Evolutionary conservation across 2,113 vertebrate species (phyloP).

Genomic region (Cacatua alba): DNA sequence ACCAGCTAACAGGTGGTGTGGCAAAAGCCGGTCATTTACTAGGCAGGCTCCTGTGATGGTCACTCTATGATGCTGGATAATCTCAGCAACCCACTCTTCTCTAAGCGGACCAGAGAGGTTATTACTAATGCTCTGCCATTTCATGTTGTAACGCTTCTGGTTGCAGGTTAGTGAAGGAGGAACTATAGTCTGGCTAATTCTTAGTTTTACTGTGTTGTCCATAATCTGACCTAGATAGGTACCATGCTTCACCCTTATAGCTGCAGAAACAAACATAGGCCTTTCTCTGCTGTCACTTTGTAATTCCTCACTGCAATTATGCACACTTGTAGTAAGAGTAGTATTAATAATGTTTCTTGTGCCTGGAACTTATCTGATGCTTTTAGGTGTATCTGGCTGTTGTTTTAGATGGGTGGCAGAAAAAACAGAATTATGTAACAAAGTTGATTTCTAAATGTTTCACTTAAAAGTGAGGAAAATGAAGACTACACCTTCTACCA

Average conservation of each 20-base stretch:
- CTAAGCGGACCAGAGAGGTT: neutral
- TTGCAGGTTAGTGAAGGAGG: neutral
- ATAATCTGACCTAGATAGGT: neutral
- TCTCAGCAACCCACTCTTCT: neutral
- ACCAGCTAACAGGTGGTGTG: neutral
- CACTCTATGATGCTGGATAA: neutral
- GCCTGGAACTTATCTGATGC: neutral
- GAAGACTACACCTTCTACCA: neutral
- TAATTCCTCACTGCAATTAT: neutral
- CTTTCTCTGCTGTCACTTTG: neutral
- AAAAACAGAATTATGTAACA: neutral
- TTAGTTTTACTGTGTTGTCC: neutral
- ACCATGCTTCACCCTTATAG: fast-evolving
- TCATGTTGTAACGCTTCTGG: neutral
- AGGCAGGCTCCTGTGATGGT: neutral
- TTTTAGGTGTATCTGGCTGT: neutral
- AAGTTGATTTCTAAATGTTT: neutral
- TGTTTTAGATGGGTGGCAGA: neutral
- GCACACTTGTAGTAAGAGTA: neutral
- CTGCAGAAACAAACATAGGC: neutral
- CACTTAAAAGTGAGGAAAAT: neutral
- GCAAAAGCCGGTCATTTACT: neutral
- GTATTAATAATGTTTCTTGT: neutral
- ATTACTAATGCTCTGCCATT: neutral
- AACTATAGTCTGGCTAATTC: neutral